Evolutionary conservation across 2,797 vertebrate species (phyloP).

Genomic region (Miichthys miiuy): DNA sequence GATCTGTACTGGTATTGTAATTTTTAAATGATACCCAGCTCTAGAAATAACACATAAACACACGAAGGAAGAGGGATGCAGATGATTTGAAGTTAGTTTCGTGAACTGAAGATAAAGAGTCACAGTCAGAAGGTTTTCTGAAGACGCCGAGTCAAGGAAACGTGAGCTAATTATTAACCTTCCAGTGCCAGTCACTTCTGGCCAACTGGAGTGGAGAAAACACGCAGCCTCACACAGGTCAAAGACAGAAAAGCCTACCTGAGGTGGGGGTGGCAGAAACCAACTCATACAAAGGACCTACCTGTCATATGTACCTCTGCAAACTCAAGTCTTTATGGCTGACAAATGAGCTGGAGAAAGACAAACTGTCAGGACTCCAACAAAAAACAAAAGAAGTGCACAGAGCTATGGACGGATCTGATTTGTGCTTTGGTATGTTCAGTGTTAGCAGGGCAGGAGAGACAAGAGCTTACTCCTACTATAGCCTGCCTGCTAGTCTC

Average conservation of each 20-base stretch:
- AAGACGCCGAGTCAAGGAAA: conserved; percentile 47
- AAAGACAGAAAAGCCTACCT: conserved; percentile 26
- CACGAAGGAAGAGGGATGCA: not conserved
- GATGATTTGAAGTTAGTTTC: not conserved
- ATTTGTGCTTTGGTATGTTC: not conserved
- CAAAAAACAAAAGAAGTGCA: not conserved
- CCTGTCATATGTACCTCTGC: not conserved
- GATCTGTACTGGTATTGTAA: no score
- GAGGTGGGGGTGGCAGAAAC: conserved; percentile 61
- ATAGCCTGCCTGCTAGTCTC: conserved; percentile 28
- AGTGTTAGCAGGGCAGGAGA: conserved; percentile 7
- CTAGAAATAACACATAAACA: not conserved
- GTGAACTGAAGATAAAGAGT: not conserved
- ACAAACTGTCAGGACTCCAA: not conserved
- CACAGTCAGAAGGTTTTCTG: not conserved
- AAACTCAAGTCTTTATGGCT: not conserved
- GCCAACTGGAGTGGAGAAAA: conserved; percentile 26
- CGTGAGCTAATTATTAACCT: conserved; percentile 73
- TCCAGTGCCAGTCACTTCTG: conserved; percentile 56
- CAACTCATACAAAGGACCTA: conserved; percentile 9
- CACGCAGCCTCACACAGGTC: conserved; percentile 12
- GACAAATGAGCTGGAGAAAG: not conserved
- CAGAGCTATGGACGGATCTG: conserved; percentile 1
- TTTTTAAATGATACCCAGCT: no score
- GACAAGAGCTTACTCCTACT: conserved; percentile 5